Evolutionary conservation across 2,888 invertebrate species (phyloP), one percentile per base, ranked within the genome.

Genomic region (Troides oblongomaculatus): DNA sequence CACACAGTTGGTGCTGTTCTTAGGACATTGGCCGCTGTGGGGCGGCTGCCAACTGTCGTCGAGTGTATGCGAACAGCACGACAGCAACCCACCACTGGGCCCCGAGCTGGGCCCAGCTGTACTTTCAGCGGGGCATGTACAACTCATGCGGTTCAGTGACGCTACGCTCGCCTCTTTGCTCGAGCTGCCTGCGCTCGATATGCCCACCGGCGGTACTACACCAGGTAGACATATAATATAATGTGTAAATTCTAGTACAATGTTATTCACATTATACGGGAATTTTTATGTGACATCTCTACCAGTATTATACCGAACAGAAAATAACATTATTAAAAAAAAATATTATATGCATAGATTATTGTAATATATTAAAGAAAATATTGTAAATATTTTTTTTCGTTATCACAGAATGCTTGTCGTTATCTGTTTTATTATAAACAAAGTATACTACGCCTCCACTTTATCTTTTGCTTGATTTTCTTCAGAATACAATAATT

Each of bases 1-100:
- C 81, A 95, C 96, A 76, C 98, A 99, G 89, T 93, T 99, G 76
- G 96, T 99, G 8, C 96, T 98, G 75, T 97, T 98, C 91, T 91
- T 99, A 76, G 98, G 98, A 0, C 99, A 99, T 86, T 99, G 99
- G 93, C 99, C 99, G 18, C 96, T 97, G 92, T 97, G 97, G 72
- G 97, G 97, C 66, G 97, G 98, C 0, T 96, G 98, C 62, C 94
- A 97, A 72, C 93, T 98, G 30, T 97, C 97, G 74, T 98, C 98
- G 0, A 93, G 97, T 78, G 98, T 99, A 18, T 97, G 97, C 76
- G 99, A 99, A 87, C 96, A 97, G 78, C 98, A 99, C 85, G 99
- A 99, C 87, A 94, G 96, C 72, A 83, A 80, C 59, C 95, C 96
- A 0, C 93, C 95, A 72, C 90, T 96, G 62, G 94, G 94, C 64